A percentile compares a stretch with the other conserved stretches of the same genome.
Evolutionary conservation across 2,113 vertebrate species (phyloP).

Genomic region (Syngnathus typhle): DNA sequence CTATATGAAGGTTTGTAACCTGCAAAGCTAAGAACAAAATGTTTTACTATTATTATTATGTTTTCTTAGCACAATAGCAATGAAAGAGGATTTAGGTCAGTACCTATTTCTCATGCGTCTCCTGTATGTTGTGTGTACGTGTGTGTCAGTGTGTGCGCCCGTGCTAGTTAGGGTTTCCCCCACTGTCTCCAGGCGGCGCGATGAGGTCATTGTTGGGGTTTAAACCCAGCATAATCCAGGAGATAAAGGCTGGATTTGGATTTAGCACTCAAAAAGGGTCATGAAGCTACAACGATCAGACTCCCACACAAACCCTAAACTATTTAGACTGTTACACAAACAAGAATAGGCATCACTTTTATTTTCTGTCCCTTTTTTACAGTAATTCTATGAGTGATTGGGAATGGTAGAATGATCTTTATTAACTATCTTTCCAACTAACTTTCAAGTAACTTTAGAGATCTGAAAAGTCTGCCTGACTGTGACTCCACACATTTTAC

Average conservation of each 20-base stretch:
- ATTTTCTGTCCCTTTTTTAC: conserved; percentile 29
- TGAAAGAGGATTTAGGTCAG: background rate
- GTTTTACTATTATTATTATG: conserved; percentile 8
- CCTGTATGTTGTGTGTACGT: conserved; percentile 1
- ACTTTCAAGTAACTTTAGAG: too few species aligned
- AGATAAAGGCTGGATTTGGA: conserved; percentile 67
- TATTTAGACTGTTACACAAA: conserved; percentile 35
- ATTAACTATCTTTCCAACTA: too few species aligned
- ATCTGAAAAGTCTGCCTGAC: background rate
- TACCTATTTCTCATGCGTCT: conserved; percentile 17
- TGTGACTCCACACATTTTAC: background rate
- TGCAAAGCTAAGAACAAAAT: background rate
- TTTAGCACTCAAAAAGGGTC: conserved; percentile 64
- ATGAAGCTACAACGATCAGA: conserved; percentile 38
- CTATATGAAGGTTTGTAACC: background rate
- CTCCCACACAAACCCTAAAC: conserved; percentile 25
- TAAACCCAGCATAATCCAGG: conserved; percentile 67
- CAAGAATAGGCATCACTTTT: conserved; percentile 17
- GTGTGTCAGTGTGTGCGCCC: background rate
- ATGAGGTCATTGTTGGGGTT: conserved; percentile 70
- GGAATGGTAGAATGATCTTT: too few species aligned
- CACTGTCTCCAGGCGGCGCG: conserved; percentile 31
- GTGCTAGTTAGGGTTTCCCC: conserved; percentile 46
- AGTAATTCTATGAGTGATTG: conserved; percentile 2
- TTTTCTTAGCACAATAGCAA: conserved; percentile 13